Conservation (phyloP, 1,140 invertebrate genomes). For the Plectrocnemia conspersa region DNA sequence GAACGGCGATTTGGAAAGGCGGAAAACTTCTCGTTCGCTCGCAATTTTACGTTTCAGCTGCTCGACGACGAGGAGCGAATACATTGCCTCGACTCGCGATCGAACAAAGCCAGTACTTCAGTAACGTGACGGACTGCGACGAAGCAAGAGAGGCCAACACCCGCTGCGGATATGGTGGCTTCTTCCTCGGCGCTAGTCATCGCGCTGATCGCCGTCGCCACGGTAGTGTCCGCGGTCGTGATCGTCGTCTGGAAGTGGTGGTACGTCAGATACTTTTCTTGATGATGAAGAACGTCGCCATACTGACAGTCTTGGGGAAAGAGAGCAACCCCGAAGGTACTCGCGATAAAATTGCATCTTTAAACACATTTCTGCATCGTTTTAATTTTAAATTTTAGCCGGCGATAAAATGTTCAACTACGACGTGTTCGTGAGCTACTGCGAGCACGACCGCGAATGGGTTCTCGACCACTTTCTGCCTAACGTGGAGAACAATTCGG, state of each 20-base stretch:
- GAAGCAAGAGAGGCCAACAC: slow-evolving; percentile 1
- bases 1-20: background rate
- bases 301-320: slow-evolving; percentile 46
- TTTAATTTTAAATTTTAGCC: slow-evolving; percentile 19
- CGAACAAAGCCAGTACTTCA: slow-evolving; percentile 26
- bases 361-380: slow-evolving; percentile 1
- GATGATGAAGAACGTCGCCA: slow-evolving; percentile 50
- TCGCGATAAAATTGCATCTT: slow-evolving; percentile 16
- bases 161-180: background rate
- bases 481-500: slow-evolving; percentile 53
- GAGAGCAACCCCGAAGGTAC: slow-evolving; percentile 40
- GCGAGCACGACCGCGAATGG: slow-evolving; percentile 56
- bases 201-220: slow-evolving; percentile 36
- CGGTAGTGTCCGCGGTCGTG: slow-evolving; percentile 38
- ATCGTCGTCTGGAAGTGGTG: slow-evolving; percentile 46
- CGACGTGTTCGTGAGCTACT: slow-evolving; percentile 62
- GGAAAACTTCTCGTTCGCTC: slow-evolving; percentile 7
- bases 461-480: slow-evolving; percentile 56
- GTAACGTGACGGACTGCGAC: slow-evolving; percentile 36
- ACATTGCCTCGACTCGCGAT: slow-evolving; percentile 37
- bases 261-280: slow-evolving; percentile 38
- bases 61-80: slow-evolving; percentile 38
- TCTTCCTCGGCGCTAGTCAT: slow-evolving; percentile 28
- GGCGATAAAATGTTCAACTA: slow-evolving; percentile 43
- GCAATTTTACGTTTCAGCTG: slow-evolving; percentile 35